Conservation (phyloP, 2,888 invertebrate genomes). For the Auanema freiburgensis region DNA sequence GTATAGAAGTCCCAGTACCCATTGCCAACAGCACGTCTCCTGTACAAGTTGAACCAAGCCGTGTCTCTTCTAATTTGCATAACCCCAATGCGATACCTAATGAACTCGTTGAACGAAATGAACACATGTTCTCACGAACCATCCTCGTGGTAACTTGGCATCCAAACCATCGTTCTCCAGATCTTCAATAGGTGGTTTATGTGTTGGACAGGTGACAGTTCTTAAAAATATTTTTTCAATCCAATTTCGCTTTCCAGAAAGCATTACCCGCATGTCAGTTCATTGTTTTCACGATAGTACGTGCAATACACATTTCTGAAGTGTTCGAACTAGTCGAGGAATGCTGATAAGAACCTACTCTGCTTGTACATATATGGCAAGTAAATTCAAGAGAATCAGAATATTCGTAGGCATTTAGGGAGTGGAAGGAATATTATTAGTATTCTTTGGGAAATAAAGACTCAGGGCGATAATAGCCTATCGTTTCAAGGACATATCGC, state of each 20-base stretch:
- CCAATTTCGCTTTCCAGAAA: slow-evolving; percentile 7
- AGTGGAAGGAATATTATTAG: too few relatives aligned
- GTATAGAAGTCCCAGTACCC: slow-evolving; percentile 64
- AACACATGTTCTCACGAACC: slow-evolving; percentile 29
- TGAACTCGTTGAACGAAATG: slow-evolving; percentile 6
- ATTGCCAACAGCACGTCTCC: slow-evolving; percentile 54
- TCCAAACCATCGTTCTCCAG: slow-evolving; percentile 57
- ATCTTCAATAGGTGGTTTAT: slow-evolving; percentile 50
- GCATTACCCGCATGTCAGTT: slow-evolving; percentile 60
- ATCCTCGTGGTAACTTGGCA: slow-evolving; percentile 58
- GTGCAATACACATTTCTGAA: slow-evolving; percentile 62
- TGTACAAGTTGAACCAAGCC: slow-evolving; percentile 61
- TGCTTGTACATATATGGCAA: neutral
- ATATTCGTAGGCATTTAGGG: too few relatives aligned
- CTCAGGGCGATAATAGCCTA: too few relatives aligned
- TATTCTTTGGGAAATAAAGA: too few relatives aligned
- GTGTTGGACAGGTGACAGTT: slow-evolving; percentile 56
- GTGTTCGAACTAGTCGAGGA: neutral
- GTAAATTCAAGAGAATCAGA: too few relatives aligned
- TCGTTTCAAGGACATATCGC: too few relatives aligned
- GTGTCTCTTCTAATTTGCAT: slow-evolving; percentile 59
- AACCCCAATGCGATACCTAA: slow-evolving; percentile 58
- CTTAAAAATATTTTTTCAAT: neutral
- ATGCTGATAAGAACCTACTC: slow-evolving; percentile 17
- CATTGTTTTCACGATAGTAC: slow-evolving; percentile 61